Percentiles rank a stretch among this genome's conserved stretches.
These are phyloP conservation scores for Podabrus alpinus DNA, from an alignment of 2,888 invertebrate genomes.

Conservation along the genomic window DNA sequence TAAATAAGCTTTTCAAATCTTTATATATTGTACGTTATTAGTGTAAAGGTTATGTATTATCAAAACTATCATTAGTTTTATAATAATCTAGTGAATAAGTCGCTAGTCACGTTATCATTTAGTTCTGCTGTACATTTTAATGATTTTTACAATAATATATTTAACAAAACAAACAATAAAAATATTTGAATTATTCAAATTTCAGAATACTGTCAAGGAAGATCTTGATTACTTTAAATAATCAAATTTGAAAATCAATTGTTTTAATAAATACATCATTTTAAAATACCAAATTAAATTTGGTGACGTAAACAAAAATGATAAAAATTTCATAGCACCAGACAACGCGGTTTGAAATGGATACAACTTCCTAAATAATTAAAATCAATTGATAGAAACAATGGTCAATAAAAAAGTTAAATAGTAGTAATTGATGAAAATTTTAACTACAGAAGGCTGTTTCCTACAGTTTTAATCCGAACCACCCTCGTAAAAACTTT, in stretches of 20 bases:
- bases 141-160: background rate
- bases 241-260: background rate
- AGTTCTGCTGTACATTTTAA: slow-evolving; percentile 9
- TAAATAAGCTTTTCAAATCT: background rate
- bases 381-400: background rate
- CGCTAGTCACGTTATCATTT: slow-evolving; percentile 15
- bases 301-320: background rate
- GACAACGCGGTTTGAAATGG: background rate
- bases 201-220: background rate
- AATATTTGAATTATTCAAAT: background rate
- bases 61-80: background rate
- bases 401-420: background rate
- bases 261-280: background rate
- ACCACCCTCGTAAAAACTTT: background rate
- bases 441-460: background rate
- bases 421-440: background rate
- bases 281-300: background rate
- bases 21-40: background rate
- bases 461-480: background rate
- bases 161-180: background rate
- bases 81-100: slow-evolving; percentile 6
- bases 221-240: background rate
- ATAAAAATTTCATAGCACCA: background rate
- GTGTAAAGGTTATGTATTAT: background rate
- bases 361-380: background rate